Evolutionary conservation across 2,888 invertebrate genomes (phyloP), one percentile per base, ranked within the genome.

Genomic region (Thumatha senex): DNA sequence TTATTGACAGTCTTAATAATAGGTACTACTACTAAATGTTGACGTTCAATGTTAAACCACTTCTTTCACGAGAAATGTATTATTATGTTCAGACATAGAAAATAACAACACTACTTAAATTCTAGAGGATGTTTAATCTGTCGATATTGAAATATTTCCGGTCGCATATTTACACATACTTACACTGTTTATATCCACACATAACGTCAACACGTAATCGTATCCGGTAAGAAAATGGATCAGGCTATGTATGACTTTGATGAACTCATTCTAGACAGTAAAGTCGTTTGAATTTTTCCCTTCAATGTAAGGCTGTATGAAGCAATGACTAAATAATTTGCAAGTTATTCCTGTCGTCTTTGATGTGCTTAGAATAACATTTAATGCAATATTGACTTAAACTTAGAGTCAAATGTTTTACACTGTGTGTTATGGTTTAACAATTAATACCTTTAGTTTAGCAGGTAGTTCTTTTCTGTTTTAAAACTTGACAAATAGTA

Each of bases 321-420:
- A 24, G 46, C 39, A 31, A 51, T 48, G 42, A 53, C 69, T 61
- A 61, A 58, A 55, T 63, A 63, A 56, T 58, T 66, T 70, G 70
- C 70, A 70, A 66, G 69, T 58, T 51, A 46, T 53, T 52, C 43
- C 40, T 51, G 15, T 35, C 24, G 13, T 13, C 7, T n/a, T 40
- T 10, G 33, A 33, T 54, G 48, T 51, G 46, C 47, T 38, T 45
- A 39, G 48, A 63, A 44, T 59, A 60, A 56, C 43, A 63, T n/a
- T n/a, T n/a, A n/a, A n/a, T n/a, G n/a, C n/a, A n/a, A n/a, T n/a
- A n/a, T n/a, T n/a, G n/a, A n/a, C n/a, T n/a, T n/a, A n/a, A n/a
- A n/a, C n/a, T n/a, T 54, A 63, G 18, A 24, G 18, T 24, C 18
- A 24, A 24, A 24, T 24, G 18, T 24, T 24, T 4, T 35, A 50